These are phyloP conservation scores for Bubo scandiacus DNA, from an alignment of 2,113 vertebrate species.

Conservation along the genomic window DNA sequence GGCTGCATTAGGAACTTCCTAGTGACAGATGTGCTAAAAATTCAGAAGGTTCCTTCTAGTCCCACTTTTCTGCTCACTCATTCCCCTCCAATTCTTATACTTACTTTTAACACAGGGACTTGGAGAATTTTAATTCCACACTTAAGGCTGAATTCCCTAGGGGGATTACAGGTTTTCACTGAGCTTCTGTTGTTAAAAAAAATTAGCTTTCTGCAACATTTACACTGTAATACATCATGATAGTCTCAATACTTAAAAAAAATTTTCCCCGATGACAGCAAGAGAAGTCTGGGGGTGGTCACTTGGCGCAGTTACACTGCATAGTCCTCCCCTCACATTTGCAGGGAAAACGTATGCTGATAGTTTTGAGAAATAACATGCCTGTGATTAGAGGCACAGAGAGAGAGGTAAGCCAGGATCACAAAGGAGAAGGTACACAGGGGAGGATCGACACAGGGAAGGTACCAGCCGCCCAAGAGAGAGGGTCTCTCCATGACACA, in stretches of 20 bases:
- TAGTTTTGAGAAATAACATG: not conserved
- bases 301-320: rapidly evolving
- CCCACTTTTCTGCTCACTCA: not conserved
- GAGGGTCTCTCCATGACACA: not conserved
- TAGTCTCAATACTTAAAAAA: not conserved
- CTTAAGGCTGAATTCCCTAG: not conserved
- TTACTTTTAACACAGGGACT: not conserved
- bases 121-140: not conserved
- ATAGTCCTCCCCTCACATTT: not conserved
- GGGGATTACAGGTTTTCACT: not conserved
- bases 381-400: not conserved
- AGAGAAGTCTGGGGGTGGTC: not conserved
- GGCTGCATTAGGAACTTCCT: not conserved
- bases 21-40: not conserved
- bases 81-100: not conserved
- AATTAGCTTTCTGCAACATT: not conserved
- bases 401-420: not conserved
- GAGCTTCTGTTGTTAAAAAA: not conserved
- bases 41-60: not conserved
- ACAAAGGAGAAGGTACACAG: not conserved
- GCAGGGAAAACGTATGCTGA: not conserved
- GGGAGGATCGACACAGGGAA: not conserved
- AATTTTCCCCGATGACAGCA: not conserved
- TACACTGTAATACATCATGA: not conserved
- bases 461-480: not conserved